phyloP scores from a whole-genome alignment of 2,888 invertebrate genomes.

The Drosophila fulvimacula region DNA sequence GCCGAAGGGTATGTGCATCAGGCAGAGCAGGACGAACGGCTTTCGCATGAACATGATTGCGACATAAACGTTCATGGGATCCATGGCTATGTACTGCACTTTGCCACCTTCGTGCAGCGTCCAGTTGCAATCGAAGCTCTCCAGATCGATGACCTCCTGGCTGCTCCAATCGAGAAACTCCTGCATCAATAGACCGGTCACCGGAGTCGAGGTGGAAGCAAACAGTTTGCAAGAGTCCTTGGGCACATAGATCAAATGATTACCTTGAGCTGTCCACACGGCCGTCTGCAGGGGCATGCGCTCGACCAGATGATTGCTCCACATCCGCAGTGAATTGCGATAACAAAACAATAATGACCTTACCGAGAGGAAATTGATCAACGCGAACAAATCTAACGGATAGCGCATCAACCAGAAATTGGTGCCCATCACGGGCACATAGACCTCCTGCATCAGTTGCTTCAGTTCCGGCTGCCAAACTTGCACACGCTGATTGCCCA shows the following conservation, averaged over 20 bases:
- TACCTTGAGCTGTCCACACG: slow-evolving; percentile 39
- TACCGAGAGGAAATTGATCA: slow-evolving; percentile 2
- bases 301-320: neutral
- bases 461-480: slow-evolving; percentile 38
- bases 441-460: neutral
- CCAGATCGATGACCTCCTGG: slow-evolving; percentile 13
- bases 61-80: slow-evolving; percentile 29
- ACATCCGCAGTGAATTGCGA: neutral
- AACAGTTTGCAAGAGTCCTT: slow-evolving; percentile 5
- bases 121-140: neutral
- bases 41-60: slow-evolving; percentile 36
- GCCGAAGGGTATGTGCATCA: neutral
- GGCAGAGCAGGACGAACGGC: slow-evolving; percentile 37
- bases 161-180: neutral
- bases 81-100: slow-evolving; percentile 27
- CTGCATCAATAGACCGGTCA: rapidly evolving
- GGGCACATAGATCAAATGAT: slow-evolving; percentile 24
- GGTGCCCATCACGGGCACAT: neutral
- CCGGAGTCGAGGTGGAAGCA: neutral
- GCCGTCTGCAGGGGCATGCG: slow-evolving; percentile 31
- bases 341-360: neutral
- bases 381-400: neutral
- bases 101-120: neutral
- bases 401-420: slow-evolving; percentile 21
- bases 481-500: slow-evolving; percentile 22